Percentiles rank a stretch among this genome's conserved stretches.
Conservation (phyloP, 2,113 vertebrate genomes). For the Lontra canadensis region DNA sequence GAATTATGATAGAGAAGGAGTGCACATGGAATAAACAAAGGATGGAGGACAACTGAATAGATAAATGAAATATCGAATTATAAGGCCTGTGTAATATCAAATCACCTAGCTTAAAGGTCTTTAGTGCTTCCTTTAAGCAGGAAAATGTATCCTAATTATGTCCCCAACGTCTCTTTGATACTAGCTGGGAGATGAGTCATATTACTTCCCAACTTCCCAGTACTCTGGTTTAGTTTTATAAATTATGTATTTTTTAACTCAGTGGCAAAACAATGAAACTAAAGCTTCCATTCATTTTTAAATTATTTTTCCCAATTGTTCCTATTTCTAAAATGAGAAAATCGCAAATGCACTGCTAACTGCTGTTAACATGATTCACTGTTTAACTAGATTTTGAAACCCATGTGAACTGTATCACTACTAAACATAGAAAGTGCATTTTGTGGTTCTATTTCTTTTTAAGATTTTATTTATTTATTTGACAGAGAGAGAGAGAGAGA, state of each 20-base stretch:
- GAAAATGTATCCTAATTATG: neutral
- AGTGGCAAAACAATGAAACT: constrained; percentile 9
- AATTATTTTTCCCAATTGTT: neutral
- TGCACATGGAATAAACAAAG: neutral
- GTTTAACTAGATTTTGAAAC: constrained; percentile 61
- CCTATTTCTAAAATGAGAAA: constrained; percentile 50
- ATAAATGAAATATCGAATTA: neutral
- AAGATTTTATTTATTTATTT: too few relatives aligned
- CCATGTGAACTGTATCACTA: constrained; percentile 20
- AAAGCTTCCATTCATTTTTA: neutral
- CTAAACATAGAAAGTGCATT: neutral
- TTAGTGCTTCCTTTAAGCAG: neutral
- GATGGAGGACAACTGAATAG: neutral
- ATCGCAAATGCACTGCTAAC: constrained; percentile 56
- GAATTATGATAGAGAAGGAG: neutral
- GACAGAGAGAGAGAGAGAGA: too few relatives aligned
- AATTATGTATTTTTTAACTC: neutral
- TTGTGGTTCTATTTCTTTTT: constrained; percentile 6
- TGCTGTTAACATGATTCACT: constrained; percentile 40
- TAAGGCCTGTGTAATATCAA: neutral
- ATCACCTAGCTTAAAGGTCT: neutral
- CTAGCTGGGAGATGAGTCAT: neutral
- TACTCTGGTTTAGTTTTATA: neutral
- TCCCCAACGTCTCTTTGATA: neutral
- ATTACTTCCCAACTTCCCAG: neutral